Base-by-base conservation (phyloP, 2,888 invertebrate genomes). In the Netelia fuscicornis region DNA sequence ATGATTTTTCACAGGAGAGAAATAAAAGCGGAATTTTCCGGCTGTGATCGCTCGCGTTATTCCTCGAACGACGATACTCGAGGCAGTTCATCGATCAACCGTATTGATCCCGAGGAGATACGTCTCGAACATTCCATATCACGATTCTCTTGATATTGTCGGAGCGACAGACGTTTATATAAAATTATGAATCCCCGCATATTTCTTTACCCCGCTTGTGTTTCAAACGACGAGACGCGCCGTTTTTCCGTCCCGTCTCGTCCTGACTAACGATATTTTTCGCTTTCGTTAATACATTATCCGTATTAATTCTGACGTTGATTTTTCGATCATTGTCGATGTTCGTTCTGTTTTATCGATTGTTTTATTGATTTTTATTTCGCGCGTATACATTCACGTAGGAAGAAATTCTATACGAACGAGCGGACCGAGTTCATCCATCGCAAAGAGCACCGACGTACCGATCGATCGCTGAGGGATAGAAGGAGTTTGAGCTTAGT, bases 341-440 rank as follows among this genome's bases (percentile, higher is more conserved):
- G n/a, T 17, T 62, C 37, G 8, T 52, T 67, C n/a, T 44, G 17
- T 42, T 60, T 44, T 8, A 42, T 8, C 25, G 25, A 25, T 25
- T 25, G 25, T 25, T 25, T 25, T 42, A 44, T 17, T 20, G 17
- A 30, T 30, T 30, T 2, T 25, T 25, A 25, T 25, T 25, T 25
- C 25, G 25, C 25, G 25, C 2, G 25, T 25, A 2, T 25, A 25
- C 25, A 25, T 25, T 25, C 25, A 2, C 25, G 25, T 25, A 25
- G 30, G 30, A 2, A 30, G 30, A 5, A 3, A 30, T 30, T 30
- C 30, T 3, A 30, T 30, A 30, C 5, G 30, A 5, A 30, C 5
- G 30, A 30, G 30, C 30, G 30, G 91, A 92, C 92, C 8, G 52
- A 52, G 52, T 52, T 30, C 30, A 54, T 71, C 37, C 3, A 70